These are phyloP conservation scores for Eupelmus urozonus DNA, from an alignment of 2,888 invertebrate genomes.

Conservation along the genomic window DNA sequence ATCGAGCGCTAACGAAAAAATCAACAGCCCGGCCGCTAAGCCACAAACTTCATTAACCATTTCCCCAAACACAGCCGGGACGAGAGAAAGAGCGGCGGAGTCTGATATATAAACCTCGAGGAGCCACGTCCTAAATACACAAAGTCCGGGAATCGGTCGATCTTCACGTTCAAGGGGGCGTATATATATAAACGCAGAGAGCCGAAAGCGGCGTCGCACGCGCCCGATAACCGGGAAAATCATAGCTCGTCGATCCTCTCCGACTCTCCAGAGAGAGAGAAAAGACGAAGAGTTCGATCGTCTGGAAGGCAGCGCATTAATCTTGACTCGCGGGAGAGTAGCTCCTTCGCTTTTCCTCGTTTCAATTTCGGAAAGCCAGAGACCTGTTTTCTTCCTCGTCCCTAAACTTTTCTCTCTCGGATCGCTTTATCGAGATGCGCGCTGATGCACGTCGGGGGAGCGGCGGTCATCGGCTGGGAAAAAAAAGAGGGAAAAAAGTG, in stretches of 20 bases:
- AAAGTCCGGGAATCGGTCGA: constrained; percentile 11
- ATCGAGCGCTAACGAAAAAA: constrained; percentile 23
- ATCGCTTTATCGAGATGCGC: constrained; percentile 27
- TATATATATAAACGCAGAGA: too few species aligned
- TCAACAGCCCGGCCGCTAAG: constrained; percentile 15
- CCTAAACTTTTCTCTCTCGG: constrained; percentile 18
- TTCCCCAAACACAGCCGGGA: background rate
- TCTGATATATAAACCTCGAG: too few species aligned
- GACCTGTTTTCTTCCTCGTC: constrained; percentile 17
- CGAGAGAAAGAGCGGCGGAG: background rate
- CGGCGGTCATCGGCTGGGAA: background rate
- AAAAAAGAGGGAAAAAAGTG: background rate
- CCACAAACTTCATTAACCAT: constrained; percentile 22
- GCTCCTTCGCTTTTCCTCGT: constrained; percentile 57
- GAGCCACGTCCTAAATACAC: constrained; percentile 25
- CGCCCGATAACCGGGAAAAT: constrained; percentile 47
- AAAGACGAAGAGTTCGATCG: constrained; percentile 32
- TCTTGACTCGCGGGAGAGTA: constrained; percentile 46
- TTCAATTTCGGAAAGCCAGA: constrained; percentile 64
- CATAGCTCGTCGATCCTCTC: constrained; percentile 26
- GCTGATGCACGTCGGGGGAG: background rate
- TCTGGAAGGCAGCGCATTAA: constrained; percentile 51
- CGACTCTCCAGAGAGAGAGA: background rate
- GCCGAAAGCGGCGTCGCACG: constrained; percentile 27
- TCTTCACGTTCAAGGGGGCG: constrained; percentile 27